Conservation (phyloP, 2,113 vertebrate species). For the Orthonyx spaldingii region DNA sequence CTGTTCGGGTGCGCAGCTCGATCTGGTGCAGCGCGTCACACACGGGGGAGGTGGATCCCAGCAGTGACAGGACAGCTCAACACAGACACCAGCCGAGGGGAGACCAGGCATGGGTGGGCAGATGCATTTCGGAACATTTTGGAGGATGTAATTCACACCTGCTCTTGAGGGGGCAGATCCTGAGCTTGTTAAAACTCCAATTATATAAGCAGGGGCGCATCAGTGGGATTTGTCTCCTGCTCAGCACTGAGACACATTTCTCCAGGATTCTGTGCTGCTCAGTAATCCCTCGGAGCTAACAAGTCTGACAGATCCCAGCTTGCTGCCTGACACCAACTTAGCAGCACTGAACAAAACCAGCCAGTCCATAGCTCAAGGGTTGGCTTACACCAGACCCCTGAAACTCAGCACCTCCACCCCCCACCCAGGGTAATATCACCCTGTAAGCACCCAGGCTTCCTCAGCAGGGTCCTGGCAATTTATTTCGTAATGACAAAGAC, state of each 20-base stretch:
- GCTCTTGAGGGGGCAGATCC: neutral
- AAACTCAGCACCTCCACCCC: neutral
- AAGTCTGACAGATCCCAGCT: neutral
- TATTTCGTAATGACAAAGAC: neutral
- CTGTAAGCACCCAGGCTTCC: neutral
- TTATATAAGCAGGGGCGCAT: neutral
- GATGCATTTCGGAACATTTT: neutral
- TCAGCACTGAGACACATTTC: neutral
- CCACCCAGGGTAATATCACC: neutral
- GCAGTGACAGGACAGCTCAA: neutral
- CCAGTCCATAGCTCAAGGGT: neutral
- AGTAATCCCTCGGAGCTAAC: neutral
- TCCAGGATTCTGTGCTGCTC: neutral
- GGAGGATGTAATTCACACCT: neutral
- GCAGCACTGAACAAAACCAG: neutral
- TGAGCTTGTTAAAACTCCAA: neutral
- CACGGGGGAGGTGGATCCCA: neutral
- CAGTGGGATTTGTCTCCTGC: neutral
- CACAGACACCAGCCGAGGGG: neutral
- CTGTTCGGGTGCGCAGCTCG: neutral
- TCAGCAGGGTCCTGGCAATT: neutral
- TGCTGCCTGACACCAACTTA: neutral
- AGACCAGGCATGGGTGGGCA: neutral
- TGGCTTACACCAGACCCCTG: neutral
- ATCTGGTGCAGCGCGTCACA: fast-evolving